phyloP scores from a whole-genome alignment of 2,113 vertebrate genomes.

The Microtus ochrogaster region DNA sequence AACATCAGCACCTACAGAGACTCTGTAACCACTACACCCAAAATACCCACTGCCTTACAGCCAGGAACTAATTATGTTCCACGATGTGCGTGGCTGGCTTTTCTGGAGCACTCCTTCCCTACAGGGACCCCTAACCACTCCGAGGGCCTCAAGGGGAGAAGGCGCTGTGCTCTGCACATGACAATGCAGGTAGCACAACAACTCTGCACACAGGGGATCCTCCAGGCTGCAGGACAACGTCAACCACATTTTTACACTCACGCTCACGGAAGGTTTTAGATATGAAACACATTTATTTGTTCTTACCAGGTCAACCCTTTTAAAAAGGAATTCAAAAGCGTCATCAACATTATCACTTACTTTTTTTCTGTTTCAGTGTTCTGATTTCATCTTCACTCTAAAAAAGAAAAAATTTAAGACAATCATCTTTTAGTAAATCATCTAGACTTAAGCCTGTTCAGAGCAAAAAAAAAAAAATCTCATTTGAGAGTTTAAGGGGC shows the following conservation, averaged over 20 bases:
- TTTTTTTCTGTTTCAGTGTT: constrained; percentile 90
- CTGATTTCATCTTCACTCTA: constrained; percentile 93
- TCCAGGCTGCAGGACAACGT: constrained; percentile 40
- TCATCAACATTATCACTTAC: constrained; percentile 88
- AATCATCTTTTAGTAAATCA: constrained; percentile 50
- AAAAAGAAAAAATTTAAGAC: constrained; percentile 59
- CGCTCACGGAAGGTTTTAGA: constrained; percentile 56
- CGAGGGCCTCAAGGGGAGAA: neutral
- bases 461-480: constrained; percentile 40
- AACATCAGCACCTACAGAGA: neutral
- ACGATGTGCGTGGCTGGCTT: neutral
- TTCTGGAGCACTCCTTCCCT: neutral
- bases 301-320: constrained; percentile 70
- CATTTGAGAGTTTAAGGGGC: neutral
- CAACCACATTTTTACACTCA: constrained; percentile 39
- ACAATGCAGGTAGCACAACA: neutral
- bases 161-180: neutral
- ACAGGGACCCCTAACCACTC: neutral
- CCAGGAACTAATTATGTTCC: neutral
- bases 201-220: constrained; percentile 24
- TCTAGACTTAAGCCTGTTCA: constrained; percentile 1
- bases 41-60: neutral
- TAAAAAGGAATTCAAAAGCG: constrained; percentile 71
- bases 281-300: constrained; percentile 69
- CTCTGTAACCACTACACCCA: neutral